Evolutionary conservation across 2,888 invertebrate genomes (phyloP).

Genomic region (Apotomis betuletana): DNA sequence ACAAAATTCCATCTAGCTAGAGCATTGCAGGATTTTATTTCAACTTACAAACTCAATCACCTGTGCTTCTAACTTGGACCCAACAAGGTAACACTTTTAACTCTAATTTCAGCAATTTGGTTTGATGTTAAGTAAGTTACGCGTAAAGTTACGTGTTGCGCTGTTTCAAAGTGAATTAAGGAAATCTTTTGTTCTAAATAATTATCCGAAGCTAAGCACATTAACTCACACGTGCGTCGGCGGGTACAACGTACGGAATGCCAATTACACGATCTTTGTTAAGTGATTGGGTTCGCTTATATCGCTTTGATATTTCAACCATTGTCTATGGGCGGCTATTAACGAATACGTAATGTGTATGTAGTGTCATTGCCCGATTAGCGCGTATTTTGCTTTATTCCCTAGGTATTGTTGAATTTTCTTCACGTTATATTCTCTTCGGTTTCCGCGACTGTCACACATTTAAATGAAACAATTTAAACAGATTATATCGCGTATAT

Average conservation of each 20-base stretch:
- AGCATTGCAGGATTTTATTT: neutral
- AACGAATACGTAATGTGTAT: no score
- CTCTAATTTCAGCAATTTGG: constrained; percentile 67
- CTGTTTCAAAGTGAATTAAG: constrained; percentile 50
- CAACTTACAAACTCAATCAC: constrained; percentile 21
- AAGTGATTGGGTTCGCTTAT: neutral
- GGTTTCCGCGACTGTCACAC: no score
- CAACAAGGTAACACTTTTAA: constrained; percentile 62
- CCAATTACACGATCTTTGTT: constrained; percentile 26
- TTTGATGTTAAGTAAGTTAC: constrained; percentile 40
- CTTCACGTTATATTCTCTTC: no score
- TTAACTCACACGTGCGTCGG: constrained; percentile 19
- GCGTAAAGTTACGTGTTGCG: constrained; percentile 45
- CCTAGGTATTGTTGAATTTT: no score
- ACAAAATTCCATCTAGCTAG: neutral
- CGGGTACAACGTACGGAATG: neutral
- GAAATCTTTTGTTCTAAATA: constrained; percentile 52
- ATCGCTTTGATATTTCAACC: constrained; percentile 6
- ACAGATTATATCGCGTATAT: no score
- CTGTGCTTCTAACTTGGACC: constrained; percentile 37
- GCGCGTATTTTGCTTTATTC: no score
- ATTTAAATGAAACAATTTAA: no score
- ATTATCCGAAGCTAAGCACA: constrained; percentile 40
- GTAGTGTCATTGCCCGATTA: no score
- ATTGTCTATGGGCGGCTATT: neutral